Base-by-base conservation (phyloP, 2,113 vertebrate genomes). In the Galbula dea region DNA sequence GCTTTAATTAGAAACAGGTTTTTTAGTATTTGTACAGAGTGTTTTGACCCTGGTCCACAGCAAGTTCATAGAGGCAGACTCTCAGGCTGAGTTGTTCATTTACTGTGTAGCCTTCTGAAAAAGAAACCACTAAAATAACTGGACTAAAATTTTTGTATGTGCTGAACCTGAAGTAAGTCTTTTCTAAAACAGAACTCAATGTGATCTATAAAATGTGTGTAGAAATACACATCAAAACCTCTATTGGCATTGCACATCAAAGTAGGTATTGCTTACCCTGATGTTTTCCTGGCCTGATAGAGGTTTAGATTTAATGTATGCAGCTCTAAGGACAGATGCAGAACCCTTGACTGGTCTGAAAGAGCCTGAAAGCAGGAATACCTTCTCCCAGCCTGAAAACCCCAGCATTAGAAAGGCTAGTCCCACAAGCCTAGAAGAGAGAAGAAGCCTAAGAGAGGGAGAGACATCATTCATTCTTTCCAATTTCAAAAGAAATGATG, bases 1-100 rank as follows among this genome's bases (percentile, higher is more conserved):
- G 43, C 88, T 94, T 90, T 91, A 87, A 91, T 78, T 72, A 77
- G 85, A 54, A 59, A 27, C 52, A 80, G 27, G 29, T 49, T 93
- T 87, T 61, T 32, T 82, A 90, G 72, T 74, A 49, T 54, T 91
- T 78, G 48, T 43, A n/a, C 21, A 52, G 49, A 83, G 43, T 72
- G 45, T 27, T 86, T 83, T 77, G 78, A 83, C 82, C 48, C 36
- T 5, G 4, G 61, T 66, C 57, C n/a, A 39, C 57, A 81, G 59
- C 43, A 51, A 69, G 59, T 63, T 81, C 43, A 10, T 63, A 63
- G 80, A 87, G 36, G 11, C 71, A 73, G 77, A 43, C 41, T 57
- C 21, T 73, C 30, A 34, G 89, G 26, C 20, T 43, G 63, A 79
- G 37, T 15, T 90, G 29, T 43, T 66, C 21, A 21, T 86, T 85